Base-by-base conservation (phyloP, 1,140 invertebrate species). In the Cylas formicarius region DNA sequence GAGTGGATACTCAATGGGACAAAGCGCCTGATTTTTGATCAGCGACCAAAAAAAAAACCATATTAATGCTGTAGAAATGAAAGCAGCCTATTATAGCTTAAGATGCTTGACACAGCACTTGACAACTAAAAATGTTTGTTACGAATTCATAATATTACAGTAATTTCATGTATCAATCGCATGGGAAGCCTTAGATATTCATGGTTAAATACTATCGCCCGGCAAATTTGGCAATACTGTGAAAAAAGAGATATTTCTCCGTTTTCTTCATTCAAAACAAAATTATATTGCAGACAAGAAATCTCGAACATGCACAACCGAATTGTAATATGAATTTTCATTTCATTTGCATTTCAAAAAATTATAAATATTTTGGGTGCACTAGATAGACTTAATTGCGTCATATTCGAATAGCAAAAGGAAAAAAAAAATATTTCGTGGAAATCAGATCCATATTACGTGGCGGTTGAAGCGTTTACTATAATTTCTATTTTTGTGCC, bases 91-190 rank as follows among this genome's bases (percentile, higher is more conserved):
- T 13, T 39, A 39, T 18, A 16, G 22, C 16, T 29, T 39, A 18
- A 33, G 17, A 28, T 33, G 21, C 4, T 39, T 39, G 10, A 13
- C 37, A 6, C 16, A 39, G 28, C 4, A 39, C 14, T 24, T 33
- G 4, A 7, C 20, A 33, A 26, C 16, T 13, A 6, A 10, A 6
- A 28, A 16, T 8, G 17, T 23, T 16, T 39, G 16, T 39, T 29
- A 39, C 16, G 21, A 10, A 28, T 39, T 13, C 21, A 39, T 8
- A 39, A 39, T 14, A 39, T 5, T 9, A 39, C 37, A 31, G 37
- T 24, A 29, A 39, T 39, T 4, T 21, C 37, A 6, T 39, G 14
- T 18, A 28, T 39, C 7, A 39, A 39, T 24, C 6, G 16, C 6
- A 39, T 31, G 37, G 37, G 37, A 4, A 14, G 24, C n/a, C 11